Conservation (phyloP, 2,113 vertebrate genomes). For the Euleptes europaea region DNA sequence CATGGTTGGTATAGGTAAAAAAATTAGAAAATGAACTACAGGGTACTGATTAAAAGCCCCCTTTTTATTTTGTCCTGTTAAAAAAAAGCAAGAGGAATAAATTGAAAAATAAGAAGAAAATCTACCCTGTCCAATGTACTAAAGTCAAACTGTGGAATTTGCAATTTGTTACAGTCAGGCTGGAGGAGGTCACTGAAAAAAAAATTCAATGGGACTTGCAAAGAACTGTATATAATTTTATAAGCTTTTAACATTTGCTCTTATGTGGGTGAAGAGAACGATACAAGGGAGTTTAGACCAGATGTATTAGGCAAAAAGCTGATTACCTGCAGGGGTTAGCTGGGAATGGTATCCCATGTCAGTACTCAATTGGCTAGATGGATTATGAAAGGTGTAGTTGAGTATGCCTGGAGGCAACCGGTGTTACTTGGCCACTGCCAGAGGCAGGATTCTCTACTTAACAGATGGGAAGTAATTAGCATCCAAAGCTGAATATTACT, state of each 20-base stretch:
- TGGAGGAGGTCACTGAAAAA: background rate
- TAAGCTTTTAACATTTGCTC: conserved; percentile 27
- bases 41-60: background rate
- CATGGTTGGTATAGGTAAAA: background rate
- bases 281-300: conserved; percentile 4
- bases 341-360: background rate
- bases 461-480: background rate
- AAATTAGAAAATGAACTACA: background rate
- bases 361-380: background rate
- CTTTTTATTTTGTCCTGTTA: background rate
- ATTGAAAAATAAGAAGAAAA: background rate
- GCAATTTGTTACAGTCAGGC: background rate
- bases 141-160: conserved; percentile 22
- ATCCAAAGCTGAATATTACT: background rate
- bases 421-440: background rate
- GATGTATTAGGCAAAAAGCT: background rate
- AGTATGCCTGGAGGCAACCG: background rate
- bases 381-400: background rate
- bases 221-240: conserved; percentile 17
- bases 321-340: conserved; percentile 10
- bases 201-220: conserved; percentile 6
- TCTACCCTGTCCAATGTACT: background rate
- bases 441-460: background rate
- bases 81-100: background rate
- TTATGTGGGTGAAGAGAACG: background rate